Evolutionary conservation across 2,113 vertebrate genomes (phyloP), one percentile per base, ranked within the genome.

Genomic region (Pelecanus crispus): DNA sequence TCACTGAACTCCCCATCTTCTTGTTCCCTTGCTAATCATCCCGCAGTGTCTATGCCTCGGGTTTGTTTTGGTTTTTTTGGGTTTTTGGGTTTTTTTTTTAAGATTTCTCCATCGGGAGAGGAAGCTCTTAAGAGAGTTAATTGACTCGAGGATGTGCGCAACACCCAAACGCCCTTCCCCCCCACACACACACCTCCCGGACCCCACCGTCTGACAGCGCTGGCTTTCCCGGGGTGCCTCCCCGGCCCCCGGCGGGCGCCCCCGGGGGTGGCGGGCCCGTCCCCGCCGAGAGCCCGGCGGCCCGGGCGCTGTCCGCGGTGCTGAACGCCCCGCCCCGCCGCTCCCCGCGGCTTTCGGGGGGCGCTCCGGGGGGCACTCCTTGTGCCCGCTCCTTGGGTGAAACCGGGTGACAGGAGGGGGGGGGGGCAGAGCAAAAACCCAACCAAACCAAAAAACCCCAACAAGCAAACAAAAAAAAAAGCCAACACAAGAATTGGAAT

Each of bases 271-370:
- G 11, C 15, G 32, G 49, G 7, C 6, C 15, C 50, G 6, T 10
- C 45, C 47, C 31, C 21, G 15, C 58, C 47, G 15, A 16, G n/a
- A 61, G 36, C 59, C 32, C 14, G 8, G 58, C 22, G 24, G 55
- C 13, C 45, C 47, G 15, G 79, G 74, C 25, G 93, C 96, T 95
- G 84, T 93, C 96, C 88, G 85, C 38, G 70, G 94, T 95, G 47
- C 96, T 96, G 91, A n/a, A n/a, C n/a, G n/a, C n/a, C n/a, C n/a
- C n/a, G n/a, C n/a, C n/a, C n/a, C n/a, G n/a, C n/a, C n/a, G n/a
- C n/a, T n/a, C n/a, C n/a, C n/a, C n/a, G n/a, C n/a, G n/a, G n/a
- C n/a, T n/a, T n/a, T n/a, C n/a, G n/a, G n/a, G n/a, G n/a, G n/a
- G n/a, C n/a, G n/a, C n/a, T n/a, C n/a, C n/a, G n/a, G n/a, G n/a